A percentile compares a stretch with the other conserved stretches of the same genome.
These are phyloP conservation scores for Lymantria monacha DNA, from an alignment of 2,888 invertebrate genomes.

Conservation along the genomic window DNA sequence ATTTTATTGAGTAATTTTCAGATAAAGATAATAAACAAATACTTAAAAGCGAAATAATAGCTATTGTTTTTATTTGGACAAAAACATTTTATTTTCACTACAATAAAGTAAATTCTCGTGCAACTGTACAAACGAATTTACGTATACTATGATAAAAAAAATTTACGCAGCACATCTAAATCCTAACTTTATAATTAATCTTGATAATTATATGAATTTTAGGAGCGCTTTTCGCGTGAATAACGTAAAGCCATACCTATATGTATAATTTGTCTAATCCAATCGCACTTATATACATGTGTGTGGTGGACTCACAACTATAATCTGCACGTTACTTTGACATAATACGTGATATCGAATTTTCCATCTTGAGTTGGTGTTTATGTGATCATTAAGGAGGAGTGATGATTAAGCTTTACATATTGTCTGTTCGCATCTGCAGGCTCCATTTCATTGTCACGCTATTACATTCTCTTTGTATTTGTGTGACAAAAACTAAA, in stretches of 20 bases:
- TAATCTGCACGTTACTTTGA: too few species aligned
- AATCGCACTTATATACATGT: too few species aligned
- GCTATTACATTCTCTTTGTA: too few species aligned
- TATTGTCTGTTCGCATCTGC: too few species aligned
- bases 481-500: too few species aligned
- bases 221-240: slow-evolving; percentile 23
- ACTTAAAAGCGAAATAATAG: slow-evolving; percentile 60
- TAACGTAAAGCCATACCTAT: not conserved
- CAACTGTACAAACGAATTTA: slow-evolving; percentile 71
- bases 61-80: slow-evolving; percentile 58
- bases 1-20: slow-evolving; percentile 70
- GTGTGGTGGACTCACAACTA: too few species aligned
- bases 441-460: too few species aligned
- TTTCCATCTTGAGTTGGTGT: too few species aligned
- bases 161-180: slow-evolving; percentile 39
- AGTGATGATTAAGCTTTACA: too few species aligned
- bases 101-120: slow-evolving; percentile 56
- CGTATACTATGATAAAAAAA: slow-evolving; percentile 29
- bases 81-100: slow-evolving; percentile 56
- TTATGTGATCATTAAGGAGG: too few species aligned
- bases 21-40: slow-evolving; percentile 64
- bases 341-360: too few species aligned
- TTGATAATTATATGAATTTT: slow-evolving; percentile 18
- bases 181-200: slow-evolving; percentile 29
- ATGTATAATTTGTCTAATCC: too few species aligned